Conservation (phyloP, 1,140 invertebrate species). For the Pseudomyrmex flavicornis region DNA sequence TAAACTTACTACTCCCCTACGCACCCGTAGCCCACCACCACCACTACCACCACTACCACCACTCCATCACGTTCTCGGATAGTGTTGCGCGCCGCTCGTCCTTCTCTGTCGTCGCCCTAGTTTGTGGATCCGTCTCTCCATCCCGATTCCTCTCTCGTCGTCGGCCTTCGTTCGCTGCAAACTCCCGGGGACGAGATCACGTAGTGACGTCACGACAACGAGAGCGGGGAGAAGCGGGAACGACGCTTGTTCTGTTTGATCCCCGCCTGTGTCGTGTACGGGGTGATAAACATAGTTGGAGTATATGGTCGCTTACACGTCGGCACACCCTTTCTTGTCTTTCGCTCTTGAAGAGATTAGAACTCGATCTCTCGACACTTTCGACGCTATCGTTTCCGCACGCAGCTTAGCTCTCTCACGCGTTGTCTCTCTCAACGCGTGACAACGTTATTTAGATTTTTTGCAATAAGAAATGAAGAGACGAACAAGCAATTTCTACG, state of each 20-base stretch:
- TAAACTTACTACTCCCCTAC: constrained; percentile 67
- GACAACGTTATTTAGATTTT: constrained; percentile 10
- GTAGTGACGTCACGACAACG: constrained; percentile 63
- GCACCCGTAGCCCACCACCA: constrained; percentile 40
- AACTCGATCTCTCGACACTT: not conserved
- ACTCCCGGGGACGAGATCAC: constrained; percentile 62
- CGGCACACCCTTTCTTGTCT: constrained; percentile 6
- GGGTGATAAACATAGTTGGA: constrained; percentile 34
- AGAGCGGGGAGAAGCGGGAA: not conserved
- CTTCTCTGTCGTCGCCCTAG: constrained; percentile 62
- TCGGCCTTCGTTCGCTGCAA: constrained; percentile 45
- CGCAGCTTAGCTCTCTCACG: too few relatives aligned
- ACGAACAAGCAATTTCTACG: too few relatives aligned
- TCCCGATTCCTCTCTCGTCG: constrained; percentile 3
- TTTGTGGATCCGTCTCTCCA: constrained; percentile 49
- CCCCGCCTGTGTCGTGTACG: constrained; percentile 14
- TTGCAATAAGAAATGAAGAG: not conserved
- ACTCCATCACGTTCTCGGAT: not conserved
- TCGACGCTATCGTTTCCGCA: not conserved
- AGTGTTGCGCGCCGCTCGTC: constrained; percentile 45
- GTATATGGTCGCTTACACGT: constrained; percentile 22
- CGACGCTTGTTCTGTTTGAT: constrained; percentile 56
- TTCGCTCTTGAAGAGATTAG: not conserved
- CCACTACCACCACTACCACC: not conserved
- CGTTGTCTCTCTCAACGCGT: too few relatives aligned